These are phyloP conservation scores for Aphelenchoides fujianensis DNA, from an alignment of 1,140 invertebrate genomes.

Conservation along the genomic window DNA sequence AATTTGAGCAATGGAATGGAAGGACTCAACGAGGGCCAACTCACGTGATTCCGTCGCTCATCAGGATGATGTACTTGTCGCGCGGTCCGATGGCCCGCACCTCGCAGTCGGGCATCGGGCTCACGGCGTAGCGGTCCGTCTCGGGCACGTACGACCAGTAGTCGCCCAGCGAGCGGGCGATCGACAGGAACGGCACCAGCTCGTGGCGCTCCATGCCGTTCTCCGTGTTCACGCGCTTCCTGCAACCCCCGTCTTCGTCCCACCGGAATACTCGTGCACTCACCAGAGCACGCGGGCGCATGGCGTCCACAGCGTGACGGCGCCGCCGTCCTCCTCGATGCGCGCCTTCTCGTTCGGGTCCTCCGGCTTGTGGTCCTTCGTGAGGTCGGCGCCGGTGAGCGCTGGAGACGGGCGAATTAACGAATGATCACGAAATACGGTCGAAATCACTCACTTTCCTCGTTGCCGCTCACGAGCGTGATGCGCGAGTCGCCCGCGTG, in stretches of 20 bases:
- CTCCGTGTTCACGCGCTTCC: not conserved
- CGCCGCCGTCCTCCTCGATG: slow-evolving; percentile 14
- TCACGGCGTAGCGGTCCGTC: slow-evolving; percentile 15
- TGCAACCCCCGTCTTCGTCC: too few species aligned
- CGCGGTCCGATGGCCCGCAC: not conserved
- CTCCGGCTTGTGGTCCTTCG: slow-evolving; percentile 22
- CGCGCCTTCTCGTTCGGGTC: slow-evolving; percentile 1
- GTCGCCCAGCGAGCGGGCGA: slow-evolving; percentile 8
- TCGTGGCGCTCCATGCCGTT: not conserved
- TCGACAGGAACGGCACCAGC: not conserved
- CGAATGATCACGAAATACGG: too few species aligned
- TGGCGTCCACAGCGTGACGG: not conserved
- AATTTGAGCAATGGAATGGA: not conserved
- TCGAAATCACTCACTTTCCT: not conserved
- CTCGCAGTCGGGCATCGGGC: slow-evolving; percentile 1
- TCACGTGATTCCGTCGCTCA: slow-evolving; percentile 4
- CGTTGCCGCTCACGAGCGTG: slow-evolving; percentile 3
- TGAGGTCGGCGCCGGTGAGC: slow-evolving; percentile 1
- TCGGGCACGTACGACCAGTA: slow-evolving; percentile 20
- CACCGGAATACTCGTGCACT: too few species aligned
- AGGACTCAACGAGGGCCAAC: too few species aligned
- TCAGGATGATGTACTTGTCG: slow-evolving; percentile 1
- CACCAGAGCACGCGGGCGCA: slow-evolving; percentile 1
- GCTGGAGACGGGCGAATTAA: too few species aligned
- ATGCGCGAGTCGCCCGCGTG: slow-evolving; percentile 20